phyloP scores from a whole-genome alignment of 2,888 invertebrate species.

The Cryptosula pallasiana region DNA sequence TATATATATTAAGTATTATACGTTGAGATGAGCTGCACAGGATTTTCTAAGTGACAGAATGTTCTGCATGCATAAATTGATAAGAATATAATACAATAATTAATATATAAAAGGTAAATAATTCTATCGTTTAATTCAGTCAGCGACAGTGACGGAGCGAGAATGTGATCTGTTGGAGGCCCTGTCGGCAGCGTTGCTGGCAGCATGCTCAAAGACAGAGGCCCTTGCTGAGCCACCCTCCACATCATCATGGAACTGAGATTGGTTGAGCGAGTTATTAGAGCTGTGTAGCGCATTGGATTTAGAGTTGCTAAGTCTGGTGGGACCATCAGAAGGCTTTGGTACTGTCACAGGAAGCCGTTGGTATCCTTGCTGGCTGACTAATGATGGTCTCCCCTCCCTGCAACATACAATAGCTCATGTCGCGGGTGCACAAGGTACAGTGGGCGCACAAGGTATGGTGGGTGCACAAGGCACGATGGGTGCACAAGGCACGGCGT shows the following conservation, averaged over 20 bases:
- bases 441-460: no score
- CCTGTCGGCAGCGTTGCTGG: slow-evolving; percentile 16
- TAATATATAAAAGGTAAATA: no score
- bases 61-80: no score
- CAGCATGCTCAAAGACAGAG: not conserved
- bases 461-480: no score
- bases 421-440: no score
- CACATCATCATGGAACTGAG: not conserved
- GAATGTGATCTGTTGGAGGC: slow-evolving; percentile 4
- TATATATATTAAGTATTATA: no score
- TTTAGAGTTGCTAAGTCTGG: not conserved
- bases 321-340: not conserved
- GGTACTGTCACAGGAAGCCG: not conserved
- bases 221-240: not conserved
- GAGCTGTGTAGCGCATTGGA: not conserved
- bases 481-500: no score
- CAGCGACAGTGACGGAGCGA: not conserved
- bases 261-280: slow-evolving; percentile 16
- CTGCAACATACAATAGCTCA: no score
- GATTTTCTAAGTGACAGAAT: no score
- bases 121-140: no score
- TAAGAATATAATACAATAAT: no score
- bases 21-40: no score
- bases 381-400: slow-evolving; percentile 37
- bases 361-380: slow-evolving; percentile 30